phyloP scores from a whole-genome alignment of 1,140 invertebrate species.

The Drosophila orosa region DNA sequence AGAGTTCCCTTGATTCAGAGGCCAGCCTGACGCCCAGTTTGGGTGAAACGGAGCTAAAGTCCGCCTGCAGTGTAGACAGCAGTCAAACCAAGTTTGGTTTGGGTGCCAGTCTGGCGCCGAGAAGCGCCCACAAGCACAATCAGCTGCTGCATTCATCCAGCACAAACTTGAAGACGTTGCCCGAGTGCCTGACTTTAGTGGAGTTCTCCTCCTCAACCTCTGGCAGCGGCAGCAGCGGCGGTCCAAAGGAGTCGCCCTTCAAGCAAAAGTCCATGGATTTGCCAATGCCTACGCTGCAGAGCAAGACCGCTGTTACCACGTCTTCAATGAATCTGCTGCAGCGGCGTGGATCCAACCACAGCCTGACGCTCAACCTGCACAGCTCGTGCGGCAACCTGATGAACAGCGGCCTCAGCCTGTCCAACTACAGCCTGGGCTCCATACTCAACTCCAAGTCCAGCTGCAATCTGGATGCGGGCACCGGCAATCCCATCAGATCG shows the following conservation, averaged over 20 bases:
- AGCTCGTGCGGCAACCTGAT: conserved; percentile 82
- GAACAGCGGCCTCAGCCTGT: conserved; percentile 74
- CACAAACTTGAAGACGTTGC: conserved; percentile 88
- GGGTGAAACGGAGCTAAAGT: conserved; percentile 53
- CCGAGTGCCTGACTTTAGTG: conserved; percentile 88
- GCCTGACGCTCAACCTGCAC: conserved; percentile 89
- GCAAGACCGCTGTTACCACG: conserved; percentile 60
- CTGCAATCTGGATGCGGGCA: conserved; percentile 66
- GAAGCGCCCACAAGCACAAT: conserved; percentile 71
- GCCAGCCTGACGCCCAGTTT: conserved; percentile 41
- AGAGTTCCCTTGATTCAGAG: conserved; percentile 61
- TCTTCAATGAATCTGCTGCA: conserved; percentile 87
- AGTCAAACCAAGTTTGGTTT: conserved; percentile 59
- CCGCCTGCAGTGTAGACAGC: conserved; percentile 69
- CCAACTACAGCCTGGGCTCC: conserved; percentile 76
- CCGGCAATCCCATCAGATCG: conserved; percentile 4
- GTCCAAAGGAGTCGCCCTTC: conserved; percentile 60
- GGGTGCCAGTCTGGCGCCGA: conserved; percentile 61
- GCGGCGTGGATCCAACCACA: conserved; percentile 94
- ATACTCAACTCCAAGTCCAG: conserved; percentile 76
- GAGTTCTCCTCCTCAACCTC: conserved; percentile 84
- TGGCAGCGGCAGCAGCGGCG: neutral
- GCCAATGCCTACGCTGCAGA: conserved; percentile 46
- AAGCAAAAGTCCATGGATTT: conserved; percentile 79
- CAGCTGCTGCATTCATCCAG: conserved; percentile 85